Conservation (phyloP, 2,888 invertebrate genomes). For the Vanessa cardui region DNA sequence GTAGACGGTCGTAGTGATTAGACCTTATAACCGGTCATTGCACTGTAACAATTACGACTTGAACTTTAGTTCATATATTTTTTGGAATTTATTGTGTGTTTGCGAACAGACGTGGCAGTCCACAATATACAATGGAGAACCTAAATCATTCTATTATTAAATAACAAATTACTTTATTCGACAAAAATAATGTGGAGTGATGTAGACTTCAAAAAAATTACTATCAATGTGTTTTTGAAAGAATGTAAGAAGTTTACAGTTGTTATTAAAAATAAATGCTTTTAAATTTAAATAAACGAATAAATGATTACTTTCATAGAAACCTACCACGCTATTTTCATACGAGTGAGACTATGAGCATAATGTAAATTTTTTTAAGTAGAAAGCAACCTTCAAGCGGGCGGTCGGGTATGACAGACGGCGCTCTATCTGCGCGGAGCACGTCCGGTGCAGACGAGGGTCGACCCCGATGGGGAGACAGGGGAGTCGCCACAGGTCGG, state of each 20-base stretch:
- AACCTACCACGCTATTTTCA: neutral
- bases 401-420: constrained; percentile 56
- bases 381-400: constrained; percentile 60
- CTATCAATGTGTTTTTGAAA: no score
- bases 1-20: constrained; percentile 24
- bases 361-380: constrained; percentile 22
- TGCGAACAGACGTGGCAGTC: neutral
- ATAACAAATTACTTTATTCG: no score
- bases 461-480: constrained; percentile 89
- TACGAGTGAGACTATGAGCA: constrained; percentile 6
- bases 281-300: neutral
- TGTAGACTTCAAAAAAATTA: no score
- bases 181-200: neutral
- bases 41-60: constrained; percentile 25
- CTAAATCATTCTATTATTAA: neutral
- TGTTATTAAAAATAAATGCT: no score
- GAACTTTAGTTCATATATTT: constrained; percentile 16
- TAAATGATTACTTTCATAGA: neutral
- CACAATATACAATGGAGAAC: neutral
- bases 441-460: constrained; percentile 79
- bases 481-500: constrained; percentile 85
- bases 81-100: constrained; percentile 8
- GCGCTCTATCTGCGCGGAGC: constrained; percentile 68
- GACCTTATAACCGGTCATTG: constrained; percentile 31
- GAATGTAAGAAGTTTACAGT: no score